These are phyloP conservation scores for Nymphalis polychloros DNA, from an alignment of 2,888 invertebrate genomes.

Conservation along the genomic window DNA sequence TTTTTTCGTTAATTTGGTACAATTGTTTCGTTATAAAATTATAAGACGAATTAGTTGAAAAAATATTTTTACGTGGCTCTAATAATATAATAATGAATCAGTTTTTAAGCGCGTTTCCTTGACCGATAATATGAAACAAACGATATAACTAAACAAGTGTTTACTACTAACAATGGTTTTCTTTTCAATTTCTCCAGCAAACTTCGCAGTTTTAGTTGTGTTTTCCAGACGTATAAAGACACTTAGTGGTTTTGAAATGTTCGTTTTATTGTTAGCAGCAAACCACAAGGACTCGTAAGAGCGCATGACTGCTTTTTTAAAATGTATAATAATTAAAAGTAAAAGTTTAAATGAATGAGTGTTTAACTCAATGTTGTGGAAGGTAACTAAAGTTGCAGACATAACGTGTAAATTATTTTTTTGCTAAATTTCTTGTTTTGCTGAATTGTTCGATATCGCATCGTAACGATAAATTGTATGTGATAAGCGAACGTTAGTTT, in stretches of 20 bases:
- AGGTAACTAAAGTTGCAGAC: too few species aligned
- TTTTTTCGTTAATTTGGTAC: not conserved
- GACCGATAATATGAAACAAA: conserved; percentile 76
- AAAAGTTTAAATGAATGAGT: too few species aligned
- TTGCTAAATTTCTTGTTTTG: too few species aligned
- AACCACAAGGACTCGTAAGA: not conserved
- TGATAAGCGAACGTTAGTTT: too few species aligned
- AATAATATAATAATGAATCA: conserved; percentile 2
- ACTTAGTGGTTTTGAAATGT: conserved; percentile 12
- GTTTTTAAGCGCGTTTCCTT: conserved; percentile 69
- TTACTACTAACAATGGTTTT: conserved; percentile 66
- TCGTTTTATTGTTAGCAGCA: conserved; percentile 5
- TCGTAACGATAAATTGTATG: too few species aligned
- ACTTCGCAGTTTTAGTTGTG: conserved; percentile 51
- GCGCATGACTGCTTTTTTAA: conserved; percentile 3
- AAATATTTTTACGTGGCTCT: not conserved
- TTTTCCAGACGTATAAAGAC: not conserved
- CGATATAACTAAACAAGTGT: conserved; percentile 59
- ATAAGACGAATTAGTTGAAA: not conserved
- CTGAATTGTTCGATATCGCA: too few species aligned
- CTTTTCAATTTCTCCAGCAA: conserved; percentile 60
- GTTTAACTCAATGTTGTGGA: too few species aligned
- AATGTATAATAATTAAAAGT: not conserved
- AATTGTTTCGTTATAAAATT: not conserved
- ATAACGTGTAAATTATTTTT: too few species aligned